Conservation (phyloP, 1,140 invertebrate genomes). For the Kradibia gibbosae region DNA sequence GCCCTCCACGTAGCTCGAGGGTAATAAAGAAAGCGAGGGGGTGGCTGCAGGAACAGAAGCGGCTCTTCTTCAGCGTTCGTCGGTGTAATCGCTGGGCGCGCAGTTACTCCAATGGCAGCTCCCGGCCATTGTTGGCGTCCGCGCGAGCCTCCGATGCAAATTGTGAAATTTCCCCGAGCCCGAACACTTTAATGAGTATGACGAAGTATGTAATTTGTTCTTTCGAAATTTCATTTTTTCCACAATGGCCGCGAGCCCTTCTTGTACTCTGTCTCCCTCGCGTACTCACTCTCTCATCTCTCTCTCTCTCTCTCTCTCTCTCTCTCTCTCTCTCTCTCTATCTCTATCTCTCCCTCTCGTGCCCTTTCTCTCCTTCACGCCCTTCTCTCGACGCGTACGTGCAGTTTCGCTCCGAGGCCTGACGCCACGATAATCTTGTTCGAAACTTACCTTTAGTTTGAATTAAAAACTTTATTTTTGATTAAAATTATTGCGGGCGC, state of each 20-base stretch:
- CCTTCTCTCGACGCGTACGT: neutral
- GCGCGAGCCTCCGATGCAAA: slow-evolving; percentile 25
- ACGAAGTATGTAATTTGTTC: slow-evolving; percentile 5
- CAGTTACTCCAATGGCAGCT: neutral
- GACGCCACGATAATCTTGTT: neutral
- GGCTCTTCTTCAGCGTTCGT: neutral
- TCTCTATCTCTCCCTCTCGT: neutral
- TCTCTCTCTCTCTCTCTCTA: no score
- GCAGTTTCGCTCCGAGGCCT: neutral
- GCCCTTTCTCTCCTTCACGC: neutral
- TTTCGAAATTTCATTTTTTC: slow-evolving; percentile 9
- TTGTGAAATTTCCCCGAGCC: slow-evolving; percentile 12
- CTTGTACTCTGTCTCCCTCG: neutral
- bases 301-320: no score
- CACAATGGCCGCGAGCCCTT: neutral
- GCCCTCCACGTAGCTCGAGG: neutral
- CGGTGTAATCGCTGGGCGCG: slow-evolving; percentile 1
- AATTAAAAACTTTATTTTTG: neutral
- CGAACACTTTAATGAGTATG: slow-evolving; percentile 12
- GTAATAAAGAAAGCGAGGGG: neutral
- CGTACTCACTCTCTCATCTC: no score
- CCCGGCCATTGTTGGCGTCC: neutral
- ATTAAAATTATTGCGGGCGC: neutral
- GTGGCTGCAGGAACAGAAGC: neutral
- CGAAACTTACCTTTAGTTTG: neutral